phyloP scores from a whole-genome alignment of 1,140 invertebrate genomes.

The Drosophila arawakana region DNA sequence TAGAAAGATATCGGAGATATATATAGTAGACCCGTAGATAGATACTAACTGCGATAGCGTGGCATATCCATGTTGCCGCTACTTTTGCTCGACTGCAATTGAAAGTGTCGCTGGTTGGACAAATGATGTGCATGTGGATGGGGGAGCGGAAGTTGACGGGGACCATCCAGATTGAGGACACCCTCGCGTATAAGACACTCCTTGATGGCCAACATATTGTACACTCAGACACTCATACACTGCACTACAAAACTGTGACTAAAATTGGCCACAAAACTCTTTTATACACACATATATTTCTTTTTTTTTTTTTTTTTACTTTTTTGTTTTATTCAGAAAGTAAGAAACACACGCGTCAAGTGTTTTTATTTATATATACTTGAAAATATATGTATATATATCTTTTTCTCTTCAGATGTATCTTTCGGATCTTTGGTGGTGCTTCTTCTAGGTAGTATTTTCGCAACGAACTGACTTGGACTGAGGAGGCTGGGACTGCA shows the following conservation, averaged over 20 bases:
- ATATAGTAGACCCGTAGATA: neutral
- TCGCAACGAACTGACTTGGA: slow-evolving; percentile 6
- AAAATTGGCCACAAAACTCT: slow-evolving; percentile 39
- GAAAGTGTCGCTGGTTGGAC: slow-evolving; percentile 50
- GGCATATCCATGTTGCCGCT: slow-evolving; percentile 70
- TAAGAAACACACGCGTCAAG: slow-evolving; percentile 69
- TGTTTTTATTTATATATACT: slow-evolving; percentile 34
- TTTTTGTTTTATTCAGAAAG: slow-evolving; percentile 74
- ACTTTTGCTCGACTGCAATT: slow-evolving; percentile 62
- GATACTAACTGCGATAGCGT: slow-evolving; percentile 77
- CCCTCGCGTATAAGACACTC: slow-evolving; percentile 81
- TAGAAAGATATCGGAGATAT: slow-evolving; percentile 7
- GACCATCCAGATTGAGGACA: slow-evolving; percentile 76
- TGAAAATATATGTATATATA: slow-evolving; percentile 19
- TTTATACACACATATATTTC: slow-evolving; percentile 10
- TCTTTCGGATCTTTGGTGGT: slow-evolving; percentile 11
- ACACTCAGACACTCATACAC: slow-evolving; percentile 12
- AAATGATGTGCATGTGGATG: slow-evolving; percentile 1
- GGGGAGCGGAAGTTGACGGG: neutral
- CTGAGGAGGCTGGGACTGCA: slow-evolving; percentile 50
- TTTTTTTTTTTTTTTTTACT: slow-evolving; percentile 38
- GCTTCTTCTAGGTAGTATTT: slow-evolving; percentile 19
- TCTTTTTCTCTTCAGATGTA: slow-evolving; percentile 10
- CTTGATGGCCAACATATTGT: slow-evolving; percentile 78
- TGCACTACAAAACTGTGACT: slow-evolving; percentile 31